Base-by-base conservation (phyloP, 1,140 invertebrate species). In the Lethrus apterus region DNA sequence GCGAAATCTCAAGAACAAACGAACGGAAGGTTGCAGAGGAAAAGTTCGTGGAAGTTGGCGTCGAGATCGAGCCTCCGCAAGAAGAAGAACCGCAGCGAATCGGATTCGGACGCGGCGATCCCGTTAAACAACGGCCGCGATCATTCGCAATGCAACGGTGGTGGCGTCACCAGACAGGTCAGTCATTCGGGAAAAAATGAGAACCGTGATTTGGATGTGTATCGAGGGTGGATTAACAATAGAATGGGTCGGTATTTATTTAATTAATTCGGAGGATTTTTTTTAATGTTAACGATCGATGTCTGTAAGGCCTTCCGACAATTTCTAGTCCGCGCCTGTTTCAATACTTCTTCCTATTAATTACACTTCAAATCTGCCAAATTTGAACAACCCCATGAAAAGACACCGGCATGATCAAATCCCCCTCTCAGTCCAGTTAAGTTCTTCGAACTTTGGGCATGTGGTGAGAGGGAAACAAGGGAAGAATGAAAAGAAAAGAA, bases 101-200 rank as follows among this genome's bases (percentile, higher is more conserved):
- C 75, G 1, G 74, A 76, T 54, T 75, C 74, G 8, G 75, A 76
- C 51, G 72, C 71, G 3, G 72, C 71, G 3, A 65, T 68, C 8
- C 70, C 80, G 23, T 64, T 83, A 3, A 84, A 84, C 55, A 84
- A 84, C 58, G 78, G 74, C 23, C 66, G 75, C 20, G 80, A 84
- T 58, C 80, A 84, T 57, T 72, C 72, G 4, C 74, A 82, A 50
- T 87, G 82, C 62, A 89, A 88, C 60, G 85, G 81, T 13, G 74
- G 73, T 43, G 65, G 75, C 11, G 67, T 74, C 19, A 73, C 70
- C 44, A 54, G 61, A 53, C 58, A 64, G 26, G 63, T 65, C 51
- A 61, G 59, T 51, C 8, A n/a, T 15, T 40, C n/a, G n/a, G n/a
- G n/a, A 33, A 24, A 9, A 26, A 33, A 46, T 31, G 44, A 31